phyloP scores from a whole-genome alignment of 1,140 invertebrate genomes.

The Drosophila jambulina region DNA sequence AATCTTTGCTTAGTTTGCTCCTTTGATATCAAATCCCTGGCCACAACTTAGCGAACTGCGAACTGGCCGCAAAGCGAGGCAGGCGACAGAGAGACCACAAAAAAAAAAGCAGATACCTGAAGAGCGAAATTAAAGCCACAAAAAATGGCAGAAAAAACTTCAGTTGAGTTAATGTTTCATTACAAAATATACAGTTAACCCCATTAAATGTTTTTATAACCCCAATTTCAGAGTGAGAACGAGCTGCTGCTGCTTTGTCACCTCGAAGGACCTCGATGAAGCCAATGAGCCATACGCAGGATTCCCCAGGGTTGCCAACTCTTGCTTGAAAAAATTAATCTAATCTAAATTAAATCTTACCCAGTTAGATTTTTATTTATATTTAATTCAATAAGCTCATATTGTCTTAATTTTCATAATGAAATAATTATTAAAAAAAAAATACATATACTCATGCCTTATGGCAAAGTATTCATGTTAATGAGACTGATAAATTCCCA shows the following conservation, averaged over 20 bases:
- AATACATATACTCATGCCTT: too few species aligned
- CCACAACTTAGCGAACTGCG: slow-evolving; percentile 57
- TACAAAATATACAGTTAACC: slow-evolving; percentile 62
- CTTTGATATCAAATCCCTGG: slow-evolving; percentile 60
- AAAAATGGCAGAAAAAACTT: slow-evolving; percentile 27
- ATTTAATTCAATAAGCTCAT: too few species aligned
- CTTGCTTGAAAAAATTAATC: background rate
- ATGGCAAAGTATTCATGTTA: too few species aligned
- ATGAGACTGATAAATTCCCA: background rate
- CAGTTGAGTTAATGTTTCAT: slow-evolving; percentile 68
- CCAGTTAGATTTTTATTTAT: too few species aligned
- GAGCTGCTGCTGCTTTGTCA: slow-evolving; percentile 53
- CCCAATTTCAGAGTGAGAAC: slow-evolving; percentile 30
- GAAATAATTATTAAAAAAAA: too few species aligned
- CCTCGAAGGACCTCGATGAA: slow-evolving; percentile 18
- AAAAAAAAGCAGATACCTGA: slow-evolving; percentile 18
- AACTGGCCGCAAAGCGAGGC: slow-evolving; percentile 45
- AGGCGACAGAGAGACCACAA: slow-evolving; percentile 22
- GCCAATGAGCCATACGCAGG: background rate
- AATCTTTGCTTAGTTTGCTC: slow-evolving; percentile 24
- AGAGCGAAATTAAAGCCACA: slow-evolving; percentile 14
- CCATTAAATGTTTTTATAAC: slow-evolving; percentile 59
- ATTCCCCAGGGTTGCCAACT: background rate
- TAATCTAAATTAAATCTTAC: too few species aligned
- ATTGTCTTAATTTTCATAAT: too few species aligned